Percentiles rank a stretch among this genome's conserved stretches.
Evolutionary conservation across 2,888 invertebrate species (phyloP).

Genomic region (Xylota sylvarum): DNA sequence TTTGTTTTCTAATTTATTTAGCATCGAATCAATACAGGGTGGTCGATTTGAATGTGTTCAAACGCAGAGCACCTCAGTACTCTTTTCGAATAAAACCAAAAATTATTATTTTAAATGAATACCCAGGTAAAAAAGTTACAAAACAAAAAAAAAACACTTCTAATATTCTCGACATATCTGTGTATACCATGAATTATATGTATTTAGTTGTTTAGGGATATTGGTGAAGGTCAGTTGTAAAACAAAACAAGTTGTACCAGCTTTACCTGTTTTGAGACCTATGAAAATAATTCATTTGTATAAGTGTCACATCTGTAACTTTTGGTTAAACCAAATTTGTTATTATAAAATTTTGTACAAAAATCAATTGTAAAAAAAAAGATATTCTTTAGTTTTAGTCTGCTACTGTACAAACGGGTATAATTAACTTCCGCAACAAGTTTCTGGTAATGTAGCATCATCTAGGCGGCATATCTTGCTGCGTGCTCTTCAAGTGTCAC

Average conservation of each 20-base stretch:
- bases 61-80: slow-evolving; percentile 84
- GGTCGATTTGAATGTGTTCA: slow-evolving; percentile 87
- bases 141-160: slow-evolving; percentile 14
- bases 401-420: no score
- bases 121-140: slow-evolving; percentile 82
- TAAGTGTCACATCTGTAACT: slow-evolving; percentile 26
- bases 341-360: neutral
- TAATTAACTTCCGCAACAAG: no score
- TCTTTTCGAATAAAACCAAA: slow-evolving; percentile 84
- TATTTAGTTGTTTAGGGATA: slow-evolving; percentile 16
- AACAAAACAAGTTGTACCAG: neutral
- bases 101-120: slow-evolving; percentile 81
- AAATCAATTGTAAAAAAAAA: no score
- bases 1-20: slow-evolving; percentile 78
- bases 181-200: slow-evolving; percentile 44
- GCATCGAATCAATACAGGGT: slow-evolving; percentile 85
- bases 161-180: slow-evolving; percentile 27
- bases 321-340: neutral
- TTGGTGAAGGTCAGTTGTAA: slow-evolving; percentile 42
- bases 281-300: slow-evolving; percentile 8
- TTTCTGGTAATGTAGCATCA: no score
- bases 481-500: no score
- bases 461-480: no score
- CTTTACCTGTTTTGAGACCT: slow-evolving; percentile 28
- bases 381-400: no score